Evolutionary conservation across 1,140 invertebrate species (phyloP), one percentile per base, ranked within the genome.

Genomic region (Danaus melanippus): DNA sequence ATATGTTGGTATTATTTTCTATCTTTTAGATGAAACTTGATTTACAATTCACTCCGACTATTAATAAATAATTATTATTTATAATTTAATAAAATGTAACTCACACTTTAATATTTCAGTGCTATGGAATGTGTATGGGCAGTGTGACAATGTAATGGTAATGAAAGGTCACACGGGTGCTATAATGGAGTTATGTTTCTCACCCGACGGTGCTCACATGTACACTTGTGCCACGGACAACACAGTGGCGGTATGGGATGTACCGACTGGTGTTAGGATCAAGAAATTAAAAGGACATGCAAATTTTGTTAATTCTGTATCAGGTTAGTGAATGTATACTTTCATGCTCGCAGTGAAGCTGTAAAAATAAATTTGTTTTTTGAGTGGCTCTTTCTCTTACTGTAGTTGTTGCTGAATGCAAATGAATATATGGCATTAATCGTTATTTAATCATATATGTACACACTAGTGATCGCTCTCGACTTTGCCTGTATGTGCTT

Each of bases 111-210:
- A 42, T 21, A 32, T 65, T 90, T 53, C 76, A 98, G 96, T 94
- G 81, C 89, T 99, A 64, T 99, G 98, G 98, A 97, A 95, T 85
- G 95, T 97, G 2, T 98, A 97, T 85, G 98, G 96, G 5, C 97
- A 99, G 76, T 99, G 98, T 89, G 97, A 99, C 72, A 99, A 99
- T 85, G 92, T 98, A 62, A 95, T 95, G 64, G 91, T 94, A 8
- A 91, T 99, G 89, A 91, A 92, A 49, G 97, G 97, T 0, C 98
- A 99, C 82, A 96, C 93, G 11, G 98, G 98, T n/a, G 96, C 97
- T 9, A 90, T 99, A 6, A 95, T 98, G 91, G 97, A 99, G 84
- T 83, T 99, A 0, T 94, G 97, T 67, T 99, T 98, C 76, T 96
- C 93, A n/a, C 93, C 96, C 0, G 98, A 99, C 87, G 97, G 97